Base-by-base conservation (phyloP, 2,888 invertebrate genomes). In the Hirtodrosophila cameraria region DNA sequence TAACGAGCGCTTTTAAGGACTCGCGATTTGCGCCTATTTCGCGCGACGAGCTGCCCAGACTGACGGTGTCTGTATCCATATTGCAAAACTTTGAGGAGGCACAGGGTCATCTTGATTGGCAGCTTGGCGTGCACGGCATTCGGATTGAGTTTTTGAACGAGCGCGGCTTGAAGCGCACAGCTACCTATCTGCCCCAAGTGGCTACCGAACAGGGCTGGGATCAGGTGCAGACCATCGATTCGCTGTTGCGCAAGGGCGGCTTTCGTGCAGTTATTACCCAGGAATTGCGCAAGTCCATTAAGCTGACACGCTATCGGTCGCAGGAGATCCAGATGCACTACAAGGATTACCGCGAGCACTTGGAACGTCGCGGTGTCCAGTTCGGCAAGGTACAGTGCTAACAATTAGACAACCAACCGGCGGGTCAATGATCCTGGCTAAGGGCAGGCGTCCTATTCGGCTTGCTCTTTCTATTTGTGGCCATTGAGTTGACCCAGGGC, bases 121-220 rank as follows among this genome's bases (percentile, higher is more conserved):
- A 97, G 92, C 94, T 98, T 61, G 99, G 99, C 42, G 94, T 96
- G 54, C 99, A 99, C 91, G 99, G 99, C 59, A 99, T 99, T 88
- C 94, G 99, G 52, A 99, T 99, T 82, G 99, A 99, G 92, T 99
- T 99, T 90, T 92, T 95, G 74, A 98, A 96, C 90, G 98, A 99
- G 90, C 94, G 97, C 88, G 96, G 99, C 71, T 95, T 95, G 86
- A 97, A 97, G 90, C 94, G 97, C 88, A 98, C 98, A 74, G 99
- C 99, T 88, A 99, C 99, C 73, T 99, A 99, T 92, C 93, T 99
- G 91, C 99, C 99, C 49, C 97, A 99, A 92, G 99, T 99, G 80
- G 98, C 99, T 76, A 94, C 95, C 50, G 99, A 99, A 91, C 99
- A 99, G 95, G 99, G 99, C 86, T 99, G 99, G 99, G 97, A 99